phyloP scores from a whole-genome alignment of 1,140 invertebrate genomes.

The Tetragnatha versicolor region DNA sequence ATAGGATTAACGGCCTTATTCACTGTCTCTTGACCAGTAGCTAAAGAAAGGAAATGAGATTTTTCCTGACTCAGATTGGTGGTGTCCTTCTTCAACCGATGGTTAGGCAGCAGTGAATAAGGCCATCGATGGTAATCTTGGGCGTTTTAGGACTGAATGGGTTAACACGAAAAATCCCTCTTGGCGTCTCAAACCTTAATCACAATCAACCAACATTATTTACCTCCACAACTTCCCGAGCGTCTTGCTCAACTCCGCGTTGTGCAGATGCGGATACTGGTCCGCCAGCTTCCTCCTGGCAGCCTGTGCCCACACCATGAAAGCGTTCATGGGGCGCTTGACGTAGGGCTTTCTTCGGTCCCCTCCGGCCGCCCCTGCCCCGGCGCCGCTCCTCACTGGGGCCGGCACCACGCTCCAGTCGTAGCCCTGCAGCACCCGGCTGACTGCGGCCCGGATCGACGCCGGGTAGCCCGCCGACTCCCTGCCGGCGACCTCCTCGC shows the following conservation, averaged over 20 bases:
- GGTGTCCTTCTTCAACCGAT: too few relatives aligned
- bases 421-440: constrained; percentile 72
- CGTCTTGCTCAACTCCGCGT: constrained; percentile 91
- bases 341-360: constrained; percentile 75
- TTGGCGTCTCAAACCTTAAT: too few relatives aligned
- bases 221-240: constrained; percentile 92
- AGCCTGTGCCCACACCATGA: constrained; percentile 96
- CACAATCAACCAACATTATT: too few relatives aligned
- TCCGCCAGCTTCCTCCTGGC: constrained; percentile 84
- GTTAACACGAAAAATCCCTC: too few relatives aligned
- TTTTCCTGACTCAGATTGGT: too few relatives aligned
- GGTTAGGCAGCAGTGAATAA: too few relatives aligned
- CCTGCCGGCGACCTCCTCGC: too few relatives aligned
- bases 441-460: constrained; percentile 62
- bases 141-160: too few relatives aligned
- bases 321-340: constrained; percentile 93
- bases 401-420: constrained; percentile 82
- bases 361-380: constrained; percentile 54
- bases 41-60: too few relatives aligned
- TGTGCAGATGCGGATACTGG: constrained; percentile 91
- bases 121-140: too few relatives aligned
- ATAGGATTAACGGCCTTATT: too few relatives aligned
- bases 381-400: constrained; percentile 65
- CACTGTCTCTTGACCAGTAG: too few relatives aligned
- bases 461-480: constrained; percentile 30